These are phyloP conservation scores for Mechanitis mazaeus DNA, from an alignment of 2,888 invertebrate genomes.

Conservation along the genomic window DNA sequence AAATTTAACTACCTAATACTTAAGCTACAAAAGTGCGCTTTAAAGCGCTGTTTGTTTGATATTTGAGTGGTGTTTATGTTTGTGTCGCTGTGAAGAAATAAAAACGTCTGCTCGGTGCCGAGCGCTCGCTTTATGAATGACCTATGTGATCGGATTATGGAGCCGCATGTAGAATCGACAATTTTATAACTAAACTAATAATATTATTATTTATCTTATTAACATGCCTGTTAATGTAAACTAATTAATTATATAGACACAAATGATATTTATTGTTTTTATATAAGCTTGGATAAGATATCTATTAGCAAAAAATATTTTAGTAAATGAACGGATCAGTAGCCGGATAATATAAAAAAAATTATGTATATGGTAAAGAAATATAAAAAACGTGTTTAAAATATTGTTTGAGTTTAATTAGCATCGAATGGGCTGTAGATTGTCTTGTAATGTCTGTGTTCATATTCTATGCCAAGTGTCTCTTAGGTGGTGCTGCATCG, in stretches of 20 bases:
- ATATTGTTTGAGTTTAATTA: not conserved
- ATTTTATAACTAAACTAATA: not conserved
- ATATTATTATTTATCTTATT: too few relatives aligned
- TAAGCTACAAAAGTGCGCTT: constrained; percentile 60
- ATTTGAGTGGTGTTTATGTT: constrained; percentile 70
- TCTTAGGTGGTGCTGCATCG: constrained; percentile 70
- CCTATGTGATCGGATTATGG: constrained; percentile 50
- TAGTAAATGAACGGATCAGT: too few relatives aligned
- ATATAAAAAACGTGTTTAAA: too few relatives aligned
- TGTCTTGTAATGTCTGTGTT: constrained; percentile 22
- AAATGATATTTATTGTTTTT: not conserved
- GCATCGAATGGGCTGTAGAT: constrained; percentile 20
- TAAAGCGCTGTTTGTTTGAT: constrained; percentile 67
- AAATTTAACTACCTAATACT: constrained; percentile 74
- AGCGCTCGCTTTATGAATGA: constrained; percentile 62
- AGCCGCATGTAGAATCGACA: constrained; percentile 13
- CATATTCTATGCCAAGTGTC: constrained; percentile 48
- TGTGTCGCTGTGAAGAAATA: constrained; percentile 63
- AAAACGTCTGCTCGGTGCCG: constrained; percentile 64
- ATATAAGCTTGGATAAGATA: too few relatives aligned
- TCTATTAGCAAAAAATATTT: too few relatives aligned
- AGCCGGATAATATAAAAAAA: too few relatives aligned
- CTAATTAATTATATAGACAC: constrained; percentile 14
- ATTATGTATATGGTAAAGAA: too few relatives aligned
- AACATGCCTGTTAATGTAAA: too few relatives aligned